Evolutionary conservation across 1,140 invertebrate species (phyloP).

Genomic region (Dendroctonus ponderosae): DNA sequence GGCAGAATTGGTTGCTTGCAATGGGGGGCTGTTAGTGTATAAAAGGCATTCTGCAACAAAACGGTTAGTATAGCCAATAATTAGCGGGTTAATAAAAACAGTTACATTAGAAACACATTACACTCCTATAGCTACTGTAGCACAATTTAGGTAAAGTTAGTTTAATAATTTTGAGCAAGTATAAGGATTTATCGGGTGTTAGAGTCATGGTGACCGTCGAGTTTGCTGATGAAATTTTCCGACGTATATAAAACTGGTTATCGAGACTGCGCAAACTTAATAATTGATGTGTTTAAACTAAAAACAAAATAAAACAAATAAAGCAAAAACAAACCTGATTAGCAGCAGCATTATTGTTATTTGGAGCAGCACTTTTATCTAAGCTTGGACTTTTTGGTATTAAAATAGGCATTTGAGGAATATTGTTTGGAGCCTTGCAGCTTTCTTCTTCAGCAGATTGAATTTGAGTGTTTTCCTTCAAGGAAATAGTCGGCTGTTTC

Average conservation of each 20-base stretch:
- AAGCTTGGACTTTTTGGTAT: slow-evolving; percentile 9
- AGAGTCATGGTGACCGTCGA: not conserved
- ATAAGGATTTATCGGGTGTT: not conserved
- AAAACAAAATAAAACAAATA: slow-evolving; percentile 27
- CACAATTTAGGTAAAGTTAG: too few species aligned
- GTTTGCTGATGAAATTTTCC: too few species aligned
- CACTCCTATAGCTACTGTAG: too few species aligned
- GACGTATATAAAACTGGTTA: too few species aligned
- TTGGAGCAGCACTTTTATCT: slow-evolving; percentile 1
- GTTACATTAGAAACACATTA: too few species aligned
- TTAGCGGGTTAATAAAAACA: not conserved
- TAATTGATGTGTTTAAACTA: too few species aligned
- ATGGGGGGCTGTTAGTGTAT: slow-evolving; percentile 50
- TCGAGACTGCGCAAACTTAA: too few species aligned
- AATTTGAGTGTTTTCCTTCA: slow-evolving; percentile 13
- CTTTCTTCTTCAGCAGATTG: slow-evolving; percentile 18
- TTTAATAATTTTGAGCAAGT: too few species aligned
- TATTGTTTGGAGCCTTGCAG: slow-evolving; percentile 18
- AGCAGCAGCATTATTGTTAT: slow-evolving; percentile 31
- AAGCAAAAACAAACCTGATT: slow-evolving; percentile 42
- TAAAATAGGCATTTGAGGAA: slow-evolving; percentile 45
- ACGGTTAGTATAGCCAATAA: slow-evolving; percentile 23
- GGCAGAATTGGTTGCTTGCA: slow-evolving; percentile 44
- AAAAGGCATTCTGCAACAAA: slow-evolving; percentile 51
- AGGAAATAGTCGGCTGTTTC: not conserved